These are phyloP conservation scores for Andrena haemorrhoa DNA, from an alignment of 2,888 invertebrate species.

Conservation along the genomic window DNA sequence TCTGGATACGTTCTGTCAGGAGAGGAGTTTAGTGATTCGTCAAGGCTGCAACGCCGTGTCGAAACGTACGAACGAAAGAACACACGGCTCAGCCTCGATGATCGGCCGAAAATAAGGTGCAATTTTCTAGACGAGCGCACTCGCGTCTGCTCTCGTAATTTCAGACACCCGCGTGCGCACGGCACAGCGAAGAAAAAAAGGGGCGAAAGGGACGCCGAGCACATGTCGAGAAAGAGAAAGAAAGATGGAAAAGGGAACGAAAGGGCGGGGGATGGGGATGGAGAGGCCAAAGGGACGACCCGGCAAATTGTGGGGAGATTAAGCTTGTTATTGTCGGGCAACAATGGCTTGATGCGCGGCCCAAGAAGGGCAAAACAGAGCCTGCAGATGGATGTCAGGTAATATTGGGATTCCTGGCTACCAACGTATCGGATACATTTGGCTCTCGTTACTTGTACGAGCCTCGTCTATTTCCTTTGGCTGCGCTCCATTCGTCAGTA, in stretches of 20 bases:
- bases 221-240: constrained; percentile 10
- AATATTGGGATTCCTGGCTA: constrained; percentile 51
- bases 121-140: constrained; percentile 80
- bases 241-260: background rate
- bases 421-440: constrained; percentile 14
- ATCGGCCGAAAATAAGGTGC: constrained; percentile 80
- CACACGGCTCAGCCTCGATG: constrained; percentile 47
- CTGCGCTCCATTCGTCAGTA: background rate
- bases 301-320: constrained; percentile 76
- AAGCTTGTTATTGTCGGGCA: constrained; percentile 77
- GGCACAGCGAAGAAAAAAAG: background rate
- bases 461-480: constrained; percentile 5
- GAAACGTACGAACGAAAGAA: constrained; percentile 63
- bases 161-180: constrained; percentile 53
- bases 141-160: constrained; percentile 69
- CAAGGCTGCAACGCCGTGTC: constrained; percentile 70
- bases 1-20: constrained; percentile 16
- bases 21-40: constrained; percentile 75
- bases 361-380: constrained; percentile 56
- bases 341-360: constrained; percentile 73
- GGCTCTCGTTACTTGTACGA: background rate
- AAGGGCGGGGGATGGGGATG: constrained; percentile 15
- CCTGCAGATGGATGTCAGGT: constrained; percentile 70
- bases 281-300: constrained; percentile 65
- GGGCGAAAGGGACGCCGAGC: background rate